Base-by-base conservation (phyloP, 2,113 vertebrate species). In the Riparia riparia region DNA sequence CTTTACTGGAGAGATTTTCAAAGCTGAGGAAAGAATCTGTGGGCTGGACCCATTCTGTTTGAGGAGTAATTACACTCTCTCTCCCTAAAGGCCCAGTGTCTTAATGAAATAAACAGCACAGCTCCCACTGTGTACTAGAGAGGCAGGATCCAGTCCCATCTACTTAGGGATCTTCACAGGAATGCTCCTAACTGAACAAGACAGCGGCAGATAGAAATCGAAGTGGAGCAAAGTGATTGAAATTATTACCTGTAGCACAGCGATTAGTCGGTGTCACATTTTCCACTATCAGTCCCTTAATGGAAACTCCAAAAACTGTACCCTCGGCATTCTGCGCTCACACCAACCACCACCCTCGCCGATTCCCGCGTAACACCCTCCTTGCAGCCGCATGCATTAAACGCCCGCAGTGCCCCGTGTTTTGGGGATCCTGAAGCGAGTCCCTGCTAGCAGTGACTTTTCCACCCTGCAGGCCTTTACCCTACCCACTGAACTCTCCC, bases 401-500 rank as follows among this genome's bases (percentile, higher is more conserved):
- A 66, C n/a, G 28, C 44, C 21, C 77, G 24, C 45, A 41, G 71
- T 39, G 63, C 73, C 84, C 72, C 88, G 76, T 14, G 58, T 54
- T 93, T 31, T 10, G n/a, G 51, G 71, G 64, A 82, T 81, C 34
- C 88, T 17, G 44, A 85, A 93, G 65, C 22, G 14, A 90, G 51
- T 54, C 68, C 60, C 53, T 92, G 92, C 58, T 51, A n/a, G 63
- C 54, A 10, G 8, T 66, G 71, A 25, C 39, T 70, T 91, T 83
- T 77, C 87, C 74, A 86, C 69, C 50, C 80, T 90, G 70, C 29
- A 79, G 87, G 82, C 84, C 91, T 91, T 90, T 88, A 42, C 57
- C 78, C 86, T 96, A 58, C 54, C 54, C 82, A 54, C 92, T 96
- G 87, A 93, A 94, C 94, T 95, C 78, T 95, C 54, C 63, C 70